A percentile compares a stretch with the other conserved stretches of the same genome.
Conservation (phyloP, 2,888 invertebrate species). For the Arge pagana region DNA sequence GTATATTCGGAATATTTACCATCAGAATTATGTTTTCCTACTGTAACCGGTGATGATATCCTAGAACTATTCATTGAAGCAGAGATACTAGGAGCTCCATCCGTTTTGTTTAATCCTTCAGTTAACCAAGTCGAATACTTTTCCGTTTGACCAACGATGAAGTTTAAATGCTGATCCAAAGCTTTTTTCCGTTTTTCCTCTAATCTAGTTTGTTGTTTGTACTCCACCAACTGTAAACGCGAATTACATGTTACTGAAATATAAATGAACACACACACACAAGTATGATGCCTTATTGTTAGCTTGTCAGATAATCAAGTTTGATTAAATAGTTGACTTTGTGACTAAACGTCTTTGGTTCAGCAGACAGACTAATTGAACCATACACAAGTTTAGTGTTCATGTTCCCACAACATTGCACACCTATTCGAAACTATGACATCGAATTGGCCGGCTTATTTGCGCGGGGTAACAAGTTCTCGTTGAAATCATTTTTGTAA, state of each 20-base stretch:
- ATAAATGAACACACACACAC: constrained; percentile 22
- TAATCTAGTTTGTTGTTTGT: constrained; percentile 87
- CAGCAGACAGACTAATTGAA: constrained; percentile 20
- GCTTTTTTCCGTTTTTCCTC: constrained; percentile 95
- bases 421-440: constrained; percentile 47
- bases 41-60: constrained; percentile 52
- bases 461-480: constrained; percentile 51
- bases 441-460: constrained; percentile 55
- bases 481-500: neutral
- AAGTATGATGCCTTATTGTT: constrained; percentile 9
- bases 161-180: constrained; percentile 93
- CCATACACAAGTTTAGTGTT: constrained; percentile 35
- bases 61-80: constrained; percentile 57
- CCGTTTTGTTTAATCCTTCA: constrained; percentile 77
- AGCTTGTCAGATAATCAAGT: neutral
- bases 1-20: constrained; percentile 43
- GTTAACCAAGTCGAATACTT: constrained; percentile 92
- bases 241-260: constrained; percentile 1
- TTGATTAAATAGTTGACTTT: constrained; percentile 16
- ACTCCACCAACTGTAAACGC: constrained; percentile 77
- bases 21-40: constrained; percentile 53
- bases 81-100: constrained; percentile 52
- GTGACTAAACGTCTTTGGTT: constrained; percentile 34
- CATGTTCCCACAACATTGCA: constrained; percentile 59
- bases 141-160: constrained; percentile 98